A percentile compares a stretch with the other conserved stretches of the same genome.
phyloP scores from a whole-genome alignment of 2,888 invertebrate genomes.

The Alloplasta piceator region DNA sequence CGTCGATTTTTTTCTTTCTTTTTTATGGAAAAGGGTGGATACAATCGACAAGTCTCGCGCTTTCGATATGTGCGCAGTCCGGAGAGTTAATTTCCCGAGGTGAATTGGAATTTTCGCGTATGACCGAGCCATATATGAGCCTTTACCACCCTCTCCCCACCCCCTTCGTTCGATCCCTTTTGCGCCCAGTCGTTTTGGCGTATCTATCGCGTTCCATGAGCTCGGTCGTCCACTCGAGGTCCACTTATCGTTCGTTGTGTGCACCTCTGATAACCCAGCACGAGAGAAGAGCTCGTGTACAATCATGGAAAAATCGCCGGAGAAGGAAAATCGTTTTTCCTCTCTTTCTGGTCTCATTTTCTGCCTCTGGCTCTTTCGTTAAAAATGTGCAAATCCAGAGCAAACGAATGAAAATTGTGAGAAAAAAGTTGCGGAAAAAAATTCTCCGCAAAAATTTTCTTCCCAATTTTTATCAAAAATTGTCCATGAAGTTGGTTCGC shows the following conservation, averaged over 20 bases:
- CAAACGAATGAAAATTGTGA: too few species aligned
- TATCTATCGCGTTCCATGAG: slow-evolving; percentile 51
- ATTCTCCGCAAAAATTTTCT: too few species aligned
- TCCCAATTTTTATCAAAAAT: too few species aligned
- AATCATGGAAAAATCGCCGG: background rate
- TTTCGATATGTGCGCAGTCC: slow-evolving; percentile 14
- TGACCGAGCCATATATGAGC: slow-evolving; percentile 20
- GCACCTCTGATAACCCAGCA: slow-evolving; percentile 14
- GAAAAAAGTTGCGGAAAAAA: too few species aligned
- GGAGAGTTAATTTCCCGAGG: slow-evolving; percentile 47
- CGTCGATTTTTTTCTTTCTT: too few species aligned
- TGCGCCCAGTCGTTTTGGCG: background rate
- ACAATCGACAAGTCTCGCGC: background rate
- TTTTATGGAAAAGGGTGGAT: background rate
- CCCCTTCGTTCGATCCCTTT: background rate
- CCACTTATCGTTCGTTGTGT: slow-evolving; percentile 17
- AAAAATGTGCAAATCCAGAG: too few species aligned
- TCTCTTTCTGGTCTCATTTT: background rate
- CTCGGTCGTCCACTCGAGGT: slow-evolving; percentile 46
- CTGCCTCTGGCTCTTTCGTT: background rate
- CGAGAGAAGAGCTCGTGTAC: background rate
- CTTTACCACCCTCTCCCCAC: background rate
- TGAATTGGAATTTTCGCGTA: slow-evolving; percentile 54
- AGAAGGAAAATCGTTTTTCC: background rate
- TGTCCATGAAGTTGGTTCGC: too few species aligned